Evolutionary conservation across 2,888 invertebrate genomes (phyloP), one percentile per base, ranked within the genome.

Genomic region (Amorpha juglandis): DNA sequence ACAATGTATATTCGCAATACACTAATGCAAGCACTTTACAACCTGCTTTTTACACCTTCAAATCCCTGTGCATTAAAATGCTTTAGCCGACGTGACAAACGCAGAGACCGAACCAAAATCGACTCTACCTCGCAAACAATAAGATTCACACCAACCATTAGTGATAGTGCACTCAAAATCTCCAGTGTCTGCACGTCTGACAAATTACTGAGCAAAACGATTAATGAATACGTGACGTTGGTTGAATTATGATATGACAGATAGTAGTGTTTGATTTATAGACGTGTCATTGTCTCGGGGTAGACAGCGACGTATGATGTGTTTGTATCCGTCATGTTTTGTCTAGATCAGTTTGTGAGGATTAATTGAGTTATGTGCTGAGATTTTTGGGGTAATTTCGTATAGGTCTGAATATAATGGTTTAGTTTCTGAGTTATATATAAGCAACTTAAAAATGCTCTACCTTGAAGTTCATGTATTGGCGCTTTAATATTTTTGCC

Each of bases 201-300:
- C 90, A 89, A 89, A 89, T 89, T 86, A 85, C 84, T 77, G 73
- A 74, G 80, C 77, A 78, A 74, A 77, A 79, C 84, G 89, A 90
- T 89, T 89, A 89, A 89, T 89, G 88, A 83, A 79, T 70, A 71
- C 74, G 79, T 81, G 83, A 82, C 81, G 81, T 73, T 74, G 73
- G 76, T 78, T 80, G 83, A 86, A 84, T 86, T 87, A 86, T 84
- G 86, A 83, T 84, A 77, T 75, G 73, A 19, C 69, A 83, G 82
- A 83, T 84, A 81, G 79, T 81, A 69, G 77, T 73, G 67, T 68
- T 74, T 83, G 84, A 83, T 86, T 77, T 77, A 82, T 80, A 53
- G n/a, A 53, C 12, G 63, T 35, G 35, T 63, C 55, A 55, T 55
- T 55, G 58, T 58, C 42, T 58, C 12, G 12, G 42, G 6, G 58